Evolutionary conservation across 2,888 invertebrate species (phyloP).

Genomic region (Acanthacorydalis orientalis): DNA sequence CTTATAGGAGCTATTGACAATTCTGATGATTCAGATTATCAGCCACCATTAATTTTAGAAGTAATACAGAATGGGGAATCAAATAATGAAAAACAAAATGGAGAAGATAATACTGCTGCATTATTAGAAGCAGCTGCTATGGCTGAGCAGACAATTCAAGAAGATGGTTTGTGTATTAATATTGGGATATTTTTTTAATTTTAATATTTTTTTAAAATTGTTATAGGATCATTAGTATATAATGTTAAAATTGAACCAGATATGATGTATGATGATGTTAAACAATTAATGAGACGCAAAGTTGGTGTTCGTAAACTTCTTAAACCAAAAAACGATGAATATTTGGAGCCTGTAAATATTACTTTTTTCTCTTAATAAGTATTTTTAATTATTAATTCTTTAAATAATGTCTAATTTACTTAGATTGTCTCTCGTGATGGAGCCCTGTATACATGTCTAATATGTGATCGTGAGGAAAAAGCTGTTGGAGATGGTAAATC

Average conservation of each 20-base stretch:
- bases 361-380: neutral
- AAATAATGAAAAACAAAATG: conserved; percentile 5
- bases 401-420: conserved; percentile 4
- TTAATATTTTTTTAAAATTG: conserved; percentile 11
- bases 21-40: conserved; percentile 22
- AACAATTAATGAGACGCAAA: conserved; percentile 12
- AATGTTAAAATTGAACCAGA: conserved; percentile 12
- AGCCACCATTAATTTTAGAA: conserved; percentile 13
- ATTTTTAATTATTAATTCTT: conserved; percentile 3
- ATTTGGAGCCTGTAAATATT: conserved; percentile 13
- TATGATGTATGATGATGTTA: conserved; percentile 7
- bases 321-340: conserved; percentile 15
- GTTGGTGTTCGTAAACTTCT: neutral
- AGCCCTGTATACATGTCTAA: conserved; percentile 33
- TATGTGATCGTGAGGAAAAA: conserved; percentile 29
- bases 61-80: conserved; percentile 5
- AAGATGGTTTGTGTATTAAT: conserved; percentile 7
- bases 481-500: conserved; percentile 34
- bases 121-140: conserved; percentile 16
- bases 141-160: conserved; percentile 15
- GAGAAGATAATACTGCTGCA: conserved; percentile 11
- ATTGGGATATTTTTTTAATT: no score
- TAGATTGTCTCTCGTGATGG: conserved; percentile 22
- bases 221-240: conserved; percentile 7
- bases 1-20: conserved; percentile 19